Percentiles rank a stretch among this genome's conserved stretches.
Conservation (phyloP, 2,888 invertebrate species). For the Fragum fragum region DNA sequence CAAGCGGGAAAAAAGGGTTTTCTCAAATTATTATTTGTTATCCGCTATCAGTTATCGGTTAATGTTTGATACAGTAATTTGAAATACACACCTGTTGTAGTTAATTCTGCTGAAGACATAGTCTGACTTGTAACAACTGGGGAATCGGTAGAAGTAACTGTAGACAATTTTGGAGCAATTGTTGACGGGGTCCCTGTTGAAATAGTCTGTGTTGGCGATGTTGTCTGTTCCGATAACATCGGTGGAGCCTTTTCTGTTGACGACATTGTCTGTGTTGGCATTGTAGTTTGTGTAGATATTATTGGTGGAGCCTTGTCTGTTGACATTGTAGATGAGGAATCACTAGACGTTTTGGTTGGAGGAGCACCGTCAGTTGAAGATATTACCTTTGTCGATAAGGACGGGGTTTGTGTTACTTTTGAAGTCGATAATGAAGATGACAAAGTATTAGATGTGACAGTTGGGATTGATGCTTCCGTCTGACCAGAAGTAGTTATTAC, state of each 20-base stretch:
- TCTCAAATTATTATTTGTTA: too few relatives aligned
- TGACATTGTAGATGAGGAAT: background rate
- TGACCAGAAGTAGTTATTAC: background rate
- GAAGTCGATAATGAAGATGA: slow-evolving; percentile 15
- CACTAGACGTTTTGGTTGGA: slow-evolving; percentile 14
- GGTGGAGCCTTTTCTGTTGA: background rate
- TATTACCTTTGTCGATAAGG: slow-evolving; percentile 2
- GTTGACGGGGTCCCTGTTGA: background rate
- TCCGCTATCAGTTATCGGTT: too few relatives aligned
- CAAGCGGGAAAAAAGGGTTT: too few relatives aligned
- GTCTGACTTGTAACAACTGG: background rate
- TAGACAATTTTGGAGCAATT: background rate
- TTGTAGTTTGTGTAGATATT: slow-evolving; percentile 9
- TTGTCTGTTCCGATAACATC: background rate
- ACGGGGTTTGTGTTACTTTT: slow-evolving; percentile 36
- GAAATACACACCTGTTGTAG: background rate
- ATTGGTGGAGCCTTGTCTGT: slow-evolving; percentile 30
- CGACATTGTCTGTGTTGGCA: background rate
- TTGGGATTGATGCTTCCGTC: slow-evolving; percentile 19
- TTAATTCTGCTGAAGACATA: background rate
- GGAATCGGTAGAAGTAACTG: background rate
- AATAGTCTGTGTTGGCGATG: background rate
- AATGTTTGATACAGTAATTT: too few relatives aligned
- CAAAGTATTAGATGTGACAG: slow-evolving; percentile 25
- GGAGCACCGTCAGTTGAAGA: slow-evolving; percentile 10